phyloP scores from a whole-genome alignment of 2,113 vertebrate species.

The Mus spicilegus region DNA sequence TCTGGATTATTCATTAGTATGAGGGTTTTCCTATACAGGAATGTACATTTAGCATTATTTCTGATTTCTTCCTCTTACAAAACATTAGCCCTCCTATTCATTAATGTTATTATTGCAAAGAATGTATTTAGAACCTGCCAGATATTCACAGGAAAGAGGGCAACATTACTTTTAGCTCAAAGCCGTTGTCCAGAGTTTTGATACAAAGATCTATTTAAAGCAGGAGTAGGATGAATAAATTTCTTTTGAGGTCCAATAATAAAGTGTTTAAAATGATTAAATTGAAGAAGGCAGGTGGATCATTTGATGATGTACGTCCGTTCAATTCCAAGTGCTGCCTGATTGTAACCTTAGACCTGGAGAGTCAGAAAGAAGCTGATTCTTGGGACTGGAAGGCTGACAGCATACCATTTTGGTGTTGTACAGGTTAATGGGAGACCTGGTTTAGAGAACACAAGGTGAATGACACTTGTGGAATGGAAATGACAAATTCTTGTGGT shows the following conservation, averaged over 20 bases:
- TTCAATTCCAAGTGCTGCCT: neutral
- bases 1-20: neutral
- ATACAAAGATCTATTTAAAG: neutral
- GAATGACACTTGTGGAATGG: too few species aligned
- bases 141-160: neutral
- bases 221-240: neutral
- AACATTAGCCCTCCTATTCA: neutral
- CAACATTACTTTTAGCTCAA: neutral
- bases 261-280: slow-evolving; percentile 2
- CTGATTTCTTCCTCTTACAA: neutral
- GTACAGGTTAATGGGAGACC: too few species aligned
- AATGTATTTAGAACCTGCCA: neutral
- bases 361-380: neutral
- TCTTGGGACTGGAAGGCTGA: neutral
- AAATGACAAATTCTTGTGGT: too few species aligned
- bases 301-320: neutral
- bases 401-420: neutral
- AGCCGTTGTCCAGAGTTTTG: neutral
- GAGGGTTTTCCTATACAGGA: neutral
- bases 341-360: neutral
- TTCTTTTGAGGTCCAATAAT: neutral
- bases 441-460: neutral
- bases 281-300: too few species aligned
- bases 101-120: slow-evolving; percentile 4
- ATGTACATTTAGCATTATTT: neutral